Evolutionary conservation across 2,797 vertebrate species (phyloP), one percentile per base, ranked within the genome.

Genomic region (Limosa lapponica): DNA sequence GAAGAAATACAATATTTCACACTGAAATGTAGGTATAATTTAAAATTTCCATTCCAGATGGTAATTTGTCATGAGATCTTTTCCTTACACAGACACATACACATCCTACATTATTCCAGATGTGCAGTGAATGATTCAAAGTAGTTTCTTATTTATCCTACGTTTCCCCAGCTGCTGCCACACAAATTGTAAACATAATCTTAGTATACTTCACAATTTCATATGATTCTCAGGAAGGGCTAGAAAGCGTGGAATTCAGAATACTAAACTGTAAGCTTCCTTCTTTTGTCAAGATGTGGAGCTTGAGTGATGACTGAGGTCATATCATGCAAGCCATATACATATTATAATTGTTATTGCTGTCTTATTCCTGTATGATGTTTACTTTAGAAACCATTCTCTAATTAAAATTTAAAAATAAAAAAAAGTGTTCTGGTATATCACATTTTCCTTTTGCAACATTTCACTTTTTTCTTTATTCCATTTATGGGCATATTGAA

Each of bases 131-230:
- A 87, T 44, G 57, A 82, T 77, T 85, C n/a, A 80, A 80, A 80
- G 39, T 58, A 66, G 55, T 87, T 92, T 84, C 20, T 92, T 87
- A 67, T 94, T 95, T 82, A 66, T 85, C 34, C 51, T 57, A 14
- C 0, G 0, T 77, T 82, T 91, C 43, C 24, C 41, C 64, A 91
- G 64, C 73, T 93, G 57, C 44, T 78, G 43, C n/a, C 30, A 67
- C 13, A 34, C 2, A 82, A 85, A 51, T 43, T 73, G 20, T 39
- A 82, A 87, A 61, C 52, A 46, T 30, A 82, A 46, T 58, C 48
- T 80, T 48, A 32, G 17, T 18, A 12, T 41, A 44, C 6, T 77
- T 77, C 46, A 58, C 11, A 16, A 43, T 82, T 85, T 59, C 30
- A 8, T 66, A 11, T 34, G 32, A 66, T 44, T 85, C 78, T 93